Base-by-base conservation (phyloP, 1,140 invertebrate species). In the Halesus radiatus region DNA sequence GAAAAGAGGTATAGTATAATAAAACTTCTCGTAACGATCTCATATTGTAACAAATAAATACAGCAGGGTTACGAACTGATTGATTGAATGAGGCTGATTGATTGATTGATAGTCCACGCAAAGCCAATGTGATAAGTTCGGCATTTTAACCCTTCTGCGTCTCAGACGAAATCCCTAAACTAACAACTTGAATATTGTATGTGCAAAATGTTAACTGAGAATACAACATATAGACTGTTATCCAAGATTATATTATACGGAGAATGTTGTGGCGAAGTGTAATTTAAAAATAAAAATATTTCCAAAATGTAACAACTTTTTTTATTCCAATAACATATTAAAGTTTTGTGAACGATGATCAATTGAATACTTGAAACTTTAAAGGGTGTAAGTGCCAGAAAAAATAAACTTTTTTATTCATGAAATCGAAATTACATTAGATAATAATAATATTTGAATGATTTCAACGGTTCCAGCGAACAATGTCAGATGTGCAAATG, bases 151-250 rank as follows among this genome's bases (percentile, higher is more conserved):
- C n/a, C 54, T 56, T 18, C n/a, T 18, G 54, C 54, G n/a, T 56
- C 54, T 56, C 54, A 56, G 54, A 22, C 20, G 54, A 56, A 10
- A 22, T 56, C 54, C 54, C 54, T 56, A 56, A 56, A 56, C 10
- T 56, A 56, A 56, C 54, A 56, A 56, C 54, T 56, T 56, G 54
- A 56, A 56, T 56, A 56, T 56, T 56, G 54, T 56, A 56, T 56
- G 54, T 22, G 54, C 54, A 56, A 56, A 20, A 56, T 56, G 54
- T 56, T 56, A 56, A 56, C 54, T 56, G 54, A 56, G 7, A 22
- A 45, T 45, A 45, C 37, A 18, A 56, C 54, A 56, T 56, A 56
- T 56, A 56, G 54, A 56, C 54, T 56, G 54, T 56, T 56, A 56
- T 56, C 54, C 54, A 56, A 56, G n/a, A 18, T 56, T n/a, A 56